Evolutionary conservation across 2,113 vertebrate species (phyloP).

Genomic region (Bagarius yarrelli): DNA sequence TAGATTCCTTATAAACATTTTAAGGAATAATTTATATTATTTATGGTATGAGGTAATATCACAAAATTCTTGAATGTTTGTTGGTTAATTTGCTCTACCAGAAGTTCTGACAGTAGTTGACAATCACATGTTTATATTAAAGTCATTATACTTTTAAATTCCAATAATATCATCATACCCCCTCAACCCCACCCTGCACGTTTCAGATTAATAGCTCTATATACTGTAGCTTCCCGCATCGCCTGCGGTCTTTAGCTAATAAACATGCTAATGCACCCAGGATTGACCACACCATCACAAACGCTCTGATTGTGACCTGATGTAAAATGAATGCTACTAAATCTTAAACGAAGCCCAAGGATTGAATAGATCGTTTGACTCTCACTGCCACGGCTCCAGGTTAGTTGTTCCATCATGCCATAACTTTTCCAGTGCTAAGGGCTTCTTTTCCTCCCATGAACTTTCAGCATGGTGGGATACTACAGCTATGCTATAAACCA

Average conservation of each 20-base stretch:
- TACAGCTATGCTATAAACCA: slow-evolving; percentile 56
- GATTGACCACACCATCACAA: slow-evolving; percentile 22
- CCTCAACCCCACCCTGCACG: not conserved
- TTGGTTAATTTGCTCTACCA: not conserved
- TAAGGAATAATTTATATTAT: not conserved
- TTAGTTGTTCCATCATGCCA: slow-evolving; percentile 54
- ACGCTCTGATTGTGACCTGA: slow-evolving; percentile 21
- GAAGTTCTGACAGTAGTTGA: not conserved
- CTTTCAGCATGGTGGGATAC: slow-evolving; percentile 52
- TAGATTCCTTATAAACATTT: not conserved
- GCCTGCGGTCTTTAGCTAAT: not conserved
- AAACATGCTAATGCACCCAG: slow-evolving; percentile 30
- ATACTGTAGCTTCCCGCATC: not conserved
- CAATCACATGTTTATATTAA: not conserved
- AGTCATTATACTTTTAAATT: not conserved
- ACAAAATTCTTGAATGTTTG: not conserved
- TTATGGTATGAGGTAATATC: not conserved
- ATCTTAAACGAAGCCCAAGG: slow-evolving; percentile 52
- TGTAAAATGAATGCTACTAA: not conserved
- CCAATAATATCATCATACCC: not conserved
- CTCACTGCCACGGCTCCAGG: slow-evolving; percentile 28
- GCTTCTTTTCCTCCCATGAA: slow-evolving; percentile 46
- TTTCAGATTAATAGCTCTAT: not conserved
- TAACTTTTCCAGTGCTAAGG: slow-evolving; percentile 46
- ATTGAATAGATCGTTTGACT: slow-evolving; percentile 48